Percentiles rank a stretch among this genome's conserved stretches.
Evolutionary conservation across 2,113 vertebrate genomes (phyloP).

Genomic region (Oceanodroma tethys): DNA sequence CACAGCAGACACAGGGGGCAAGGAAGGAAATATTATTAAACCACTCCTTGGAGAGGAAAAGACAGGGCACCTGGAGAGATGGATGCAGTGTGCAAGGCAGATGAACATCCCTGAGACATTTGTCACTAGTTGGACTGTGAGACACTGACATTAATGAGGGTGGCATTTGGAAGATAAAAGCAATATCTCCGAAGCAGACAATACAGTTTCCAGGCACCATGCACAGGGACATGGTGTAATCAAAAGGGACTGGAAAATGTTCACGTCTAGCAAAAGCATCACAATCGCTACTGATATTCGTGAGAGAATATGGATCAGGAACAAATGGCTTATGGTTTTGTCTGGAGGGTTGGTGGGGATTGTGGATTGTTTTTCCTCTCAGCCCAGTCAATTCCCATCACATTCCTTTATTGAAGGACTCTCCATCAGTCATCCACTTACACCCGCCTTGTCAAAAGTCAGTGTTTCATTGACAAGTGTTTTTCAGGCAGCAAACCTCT

Average conservation of each 20-base stretch:
- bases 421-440: conserved; percentile 48
- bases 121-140: conserved; percentile 5
- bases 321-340: neutral
- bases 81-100: neutral
- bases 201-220: neutral
- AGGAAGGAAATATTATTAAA: neutral
- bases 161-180: conserved; percentile 63
- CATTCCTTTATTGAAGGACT: conserved; percentile 9
- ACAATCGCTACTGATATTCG: neutral
- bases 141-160: conserved; percentile 49
- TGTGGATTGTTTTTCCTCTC: neutral
- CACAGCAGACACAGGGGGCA: neutral
- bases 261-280: neutral
- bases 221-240: neutral
- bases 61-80: neutral
- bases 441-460: conserved; percentile 49
- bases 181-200: conserved; percentile 30
- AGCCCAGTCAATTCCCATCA: conserved; percentile 16
- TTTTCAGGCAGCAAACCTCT: conserved; percentile 26
- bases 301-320: neutral
- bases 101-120: neutral
- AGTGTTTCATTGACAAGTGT: conserved; percentile 35
- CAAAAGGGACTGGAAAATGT: neutral
- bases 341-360: neutral
- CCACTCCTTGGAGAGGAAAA: neutral